A percentile compares a stretch with the other conserved stretches of the same genome.
These are phyloP conservation scores for Leptarthrus brevirostris DNA, from an alignment of 2,888 invertebrate species.

Conservation along the genomic window DNA sequence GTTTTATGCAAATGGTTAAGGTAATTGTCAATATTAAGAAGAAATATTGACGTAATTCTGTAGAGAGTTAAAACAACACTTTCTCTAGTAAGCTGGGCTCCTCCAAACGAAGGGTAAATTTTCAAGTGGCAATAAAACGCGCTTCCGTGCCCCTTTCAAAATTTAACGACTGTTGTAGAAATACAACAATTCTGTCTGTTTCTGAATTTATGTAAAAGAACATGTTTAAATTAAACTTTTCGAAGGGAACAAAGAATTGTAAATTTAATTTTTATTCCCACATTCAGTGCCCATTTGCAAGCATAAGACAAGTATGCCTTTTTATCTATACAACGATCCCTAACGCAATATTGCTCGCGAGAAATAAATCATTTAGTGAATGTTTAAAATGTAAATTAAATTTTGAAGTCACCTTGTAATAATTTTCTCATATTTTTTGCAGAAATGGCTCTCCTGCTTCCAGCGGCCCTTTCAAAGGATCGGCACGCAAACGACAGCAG, in stretches of 20 bases:
- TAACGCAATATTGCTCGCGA: constrained; percentile 7
- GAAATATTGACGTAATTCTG: constrained; percentile 10
- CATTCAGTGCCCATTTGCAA: not conserved
- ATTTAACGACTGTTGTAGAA: no score
- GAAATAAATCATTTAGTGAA: constrained; percentile 24
- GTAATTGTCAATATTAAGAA: constrained; percentile 17
- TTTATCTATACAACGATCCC: not conserved
- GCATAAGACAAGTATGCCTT: not conserved
- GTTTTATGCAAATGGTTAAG: constrained; percentile 30
- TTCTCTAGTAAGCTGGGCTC: not conserved
- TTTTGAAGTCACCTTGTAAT: constrained; percentile 42
- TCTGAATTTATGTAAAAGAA: not conserved
- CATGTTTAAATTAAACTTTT: constrained; percentile 9
- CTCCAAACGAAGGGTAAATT: not conserved
- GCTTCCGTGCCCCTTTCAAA: no score
- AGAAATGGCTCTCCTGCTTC: constrained; percentile 87
- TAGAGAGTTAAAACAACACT: not conserved
- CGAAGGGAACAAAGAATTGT: constrained; percentile 13
- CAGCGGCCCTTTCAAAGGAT: constrained; percentile 80
- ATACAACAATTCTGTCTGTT: not conserved
- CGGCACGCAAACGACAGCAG: constrained; percentile 82
- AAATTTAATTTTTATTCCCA: constrained; percentile 24
- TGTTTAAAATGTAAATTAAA: constrained; percentile 46
- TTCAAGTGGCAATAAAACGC: no score
- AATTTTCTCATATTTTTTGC: constrained; percentile 60